Conservation (phyloP, 2,113 vertebrate genomes). For the Calidris pygmaea region DNA sequence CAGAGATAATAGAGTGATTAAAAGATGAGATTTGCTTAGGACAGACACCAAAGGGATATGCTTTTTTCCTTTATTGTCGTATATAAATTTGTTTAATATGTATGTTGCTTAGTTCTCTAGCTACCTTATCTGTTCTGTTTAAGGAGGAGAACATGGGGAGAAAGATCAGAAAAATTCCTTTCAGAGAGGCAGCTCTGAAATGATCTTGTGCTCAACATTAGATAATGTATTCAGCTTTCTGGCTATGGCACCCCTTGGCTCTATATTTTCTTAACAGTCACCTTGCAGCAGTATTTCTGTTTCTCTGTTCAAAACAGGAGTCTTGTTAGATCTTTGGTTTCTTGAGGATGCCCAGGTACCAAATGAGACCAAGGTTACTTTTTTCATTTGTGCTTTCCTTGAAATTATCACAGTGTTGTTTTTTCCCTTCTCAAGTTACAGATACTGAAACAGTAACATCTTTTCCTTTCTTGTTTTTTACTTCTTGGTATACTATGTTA, state of each 20-base stretch:
- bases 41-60: background rate
- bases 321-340: background rate
- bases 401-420: background rate
- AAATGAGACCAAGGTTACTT: background rate
- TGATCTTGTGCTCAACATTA: background rate
- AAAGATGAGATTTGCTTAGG: background rate
- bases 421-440: background rate
- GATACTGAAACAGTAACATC: background rate
- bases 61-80: background rate
- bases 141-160: background rate
- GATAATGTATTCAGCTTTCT: background rate
- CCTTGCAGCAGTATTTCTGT: background rate
- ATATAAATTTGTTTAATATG: background rate
- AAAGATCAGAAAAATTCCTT: background rate
- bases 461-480: background rate
- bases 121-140: background rate
- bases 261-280: background rate
- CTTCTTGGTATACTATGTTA: background rate
- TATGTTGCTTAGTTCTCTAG: background rate
- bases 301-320: background rate
- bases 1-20: background rate
- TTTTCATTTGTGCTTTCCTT: background rate
- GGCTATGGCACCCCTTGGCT: slow-evolving; percentile 2
- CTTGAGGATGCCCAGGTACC: background rate
- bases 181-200: background rate